Evolutionary conservation across 2,113 vertebrate species (phyloP).

Genomic region (Myocastor coypus): DNA sequence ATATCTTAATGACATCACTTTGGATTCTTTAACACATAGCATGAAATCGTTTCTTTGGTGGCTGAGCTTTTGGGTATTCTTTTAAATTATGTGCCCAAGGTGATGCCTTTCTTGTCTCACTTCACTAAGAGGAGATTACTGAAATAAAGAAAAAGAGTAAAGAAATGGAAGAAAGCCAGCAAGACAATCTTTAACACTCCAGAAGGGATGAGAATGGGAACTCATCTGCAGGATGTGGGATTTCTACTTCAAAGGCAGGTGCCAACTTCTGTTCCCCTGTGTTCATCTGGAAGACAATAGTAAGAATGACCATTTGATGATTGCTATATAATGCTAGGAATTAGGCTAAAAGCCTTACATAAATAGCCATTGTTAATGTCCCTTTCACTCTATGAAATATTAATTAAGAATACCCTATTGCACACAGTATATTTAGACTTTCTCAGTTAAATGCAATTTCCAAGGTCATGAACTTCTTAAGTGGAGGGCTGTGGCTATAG

Average conservation of each 20-base stretch:
- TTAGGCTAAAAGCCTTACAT: background rate
- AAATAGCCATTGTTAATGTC: background rate
- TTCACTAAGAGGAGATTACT: background rate
- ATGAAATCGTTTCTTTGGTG: background rate
- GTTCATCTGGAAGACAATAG: background rate
- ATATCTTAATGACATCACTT: background rate
- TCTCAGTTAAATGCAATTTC: background rate
- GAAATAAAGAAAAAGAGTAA: background rate
- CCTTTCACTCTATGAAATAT: slow-evolving; percentile 1
- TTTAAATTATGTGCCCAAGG: background rate
- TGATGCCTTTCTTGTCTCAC: background rate
- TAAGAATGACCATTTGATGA: background rate
- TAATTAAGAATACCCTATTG: background rate
- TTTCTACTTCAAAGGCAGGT: background rate
- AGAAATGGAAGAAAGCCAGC: background rate
- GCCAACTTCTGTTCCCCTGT: background rate
- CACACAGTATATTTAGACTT: background rate
- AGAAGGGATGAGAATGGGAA: background rate
- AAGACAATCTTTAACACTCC: background rate
- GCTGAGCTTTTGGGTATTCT: background rate
- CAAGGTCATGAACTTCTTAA: background rate
- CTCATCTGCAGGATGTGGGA: background rate
- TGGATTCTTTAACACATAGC: slow-evolving; percentile 3
- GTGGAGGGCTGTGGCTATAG: fast-evolving
- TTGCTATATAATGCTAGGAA: background rate